phyloP scores from a whole-genome alignment of 2,888 invertebrate genomes.

The Orchesellides sinensis region DNA sequence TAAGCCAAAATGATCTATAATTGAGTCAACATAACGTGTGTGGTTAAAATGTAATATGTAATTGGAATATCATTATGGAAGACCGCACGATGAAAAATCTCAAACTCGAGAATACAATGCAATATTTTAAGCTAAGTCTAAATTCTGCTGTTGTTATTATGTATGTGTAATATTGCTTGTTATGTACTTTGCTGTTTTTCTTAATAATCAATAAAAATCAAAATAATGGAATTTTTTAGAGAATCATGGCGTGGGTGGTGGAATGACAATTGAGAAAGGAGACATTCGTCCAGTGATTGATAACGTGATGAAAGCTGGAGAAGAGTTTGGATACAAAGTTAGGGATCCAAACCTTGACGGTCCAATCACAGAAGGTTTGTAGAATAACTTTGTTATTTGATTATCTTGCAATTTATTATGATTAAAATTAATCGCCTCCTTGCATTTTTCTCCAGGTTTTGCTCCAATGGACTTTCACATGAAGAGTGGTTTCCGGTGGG shows the following conservation, averaged over 20 bases:
- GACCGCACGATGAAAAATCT: too few relatives aligned
- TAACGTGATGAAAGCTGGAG: slow-evolving; percentile 64
- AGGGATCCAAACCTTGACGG: slow-evolving; percentile 66
- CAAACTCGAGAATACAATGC: too few relatives aligned
- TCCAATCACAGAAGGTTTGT: slow-evolving; percentile 64
- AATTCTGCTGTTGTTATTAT: too few relatives aligned
- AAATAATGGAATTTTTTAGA: too few relatives aligned
- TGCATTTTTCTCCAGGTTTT: slow-evolving; percentile 47
- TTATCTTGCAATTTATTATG: background rate
- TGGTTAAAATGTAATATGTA: too few relatives aligned
- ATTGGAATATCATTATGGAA: background rate
- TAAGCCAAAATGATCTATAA: too few relatives aligned
- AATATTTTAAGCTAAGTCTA: too few relatives aligned
- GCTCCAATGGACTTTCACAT: slow-evolving; percentile 68
- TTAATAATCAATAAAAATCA: too few relatives aligned
- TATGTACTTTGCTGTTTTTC: too few relatives aligned
- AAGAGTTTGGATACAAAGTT: slow-evolving; percentile 67
- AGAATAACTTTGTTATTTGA: background rate
- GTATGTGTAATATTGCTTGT: too few relatives aligned
- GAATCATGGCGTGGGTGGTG: slow-evolving; percentile 64
- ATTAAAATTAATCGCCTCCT: background rate
- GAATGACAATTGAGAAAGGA: slow-evolving; percentile 64
- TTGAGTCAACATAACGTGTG: too few relatives aligned
- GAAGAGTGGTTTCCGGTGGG: slow-evolving; percentile 62
- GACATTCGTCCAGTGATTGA: slow-evolving; percentile 60